These are phyloP conservation scores for Procambarus virginalis DNA, from an alignment of 1,140 invertebrate genomes.

Conservation along the genomic window DNA sequence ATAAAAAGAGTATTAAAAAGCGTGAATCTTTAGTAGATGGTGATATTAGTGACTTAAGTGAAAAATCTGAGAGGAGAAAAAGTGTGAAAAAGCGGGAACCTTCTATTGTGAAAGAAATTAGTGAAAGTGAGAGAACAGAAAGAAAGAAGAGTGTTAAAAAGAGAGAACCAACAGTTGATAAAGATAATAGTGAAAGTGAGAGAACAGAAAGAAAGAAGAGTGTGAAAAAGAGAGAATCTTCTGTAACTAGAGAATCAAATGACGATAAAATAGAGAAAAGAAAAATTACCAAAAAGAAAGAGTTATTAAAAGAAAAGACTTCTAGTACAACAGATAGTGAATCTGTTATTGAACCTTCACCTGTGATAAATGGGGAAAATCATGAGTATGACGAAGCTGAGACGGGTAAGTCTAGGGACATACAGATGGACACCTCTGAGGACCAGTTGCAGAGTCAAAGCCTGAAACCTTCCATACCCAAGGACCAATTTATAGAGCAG, in stretches of 20 bases:
- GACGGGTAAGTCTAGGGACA: neutral
- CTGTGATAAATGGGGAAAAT: slow-evolving; percentile 49
- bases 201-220: slow-evolving; percentile 61
- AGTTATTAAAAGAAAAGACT: slow-evolving; percentile 24
- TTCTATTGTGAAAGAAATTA: slow-evolving; percentile 6
- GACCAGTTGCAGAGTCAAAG: slow-evolving; percentile 30
- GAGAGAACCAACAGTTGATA: slow-evolving; percentile 22
- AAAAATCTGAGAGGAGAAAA: slow-evolving; percentile 57
- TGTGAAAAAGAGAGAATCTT: slow-evolving; percentile 67
- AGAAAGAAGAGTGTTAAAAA: slow-evolving; percentile 46
- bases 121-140: slow-evolving; percentile 22
- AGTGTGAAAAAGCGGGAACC: slow-evolving; percentile 56
- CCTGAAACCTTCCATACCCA: slow-evolving; percentile 25
- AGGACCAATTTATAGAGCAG: slow-evolving; percentile 42
- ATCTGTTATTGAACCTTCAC: neutral
- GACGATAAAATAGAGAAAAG: slow-evolving; percentile 55
- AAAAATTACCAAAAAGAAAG: slow-evolving; percentile 62
- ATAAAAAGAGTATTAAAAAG: slow-evolving; percentile 65
- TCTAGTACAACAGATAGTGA: slow-evolving; percentile 31
- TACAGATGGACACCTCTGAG: slow-evolving; percentile 17
- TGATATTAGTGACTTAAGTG: slow-evolving; percentile 46
- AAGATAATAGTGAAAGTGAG: slow-evolving; percentile 42
- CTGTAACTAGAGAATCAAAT: slow-evolving; percentile 50
- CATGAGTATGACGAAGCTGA: neutral
- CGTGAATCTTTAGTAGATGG: slow-evolving; percentile 52